Evolutionary conservation across 2,888 invertebrate species (phyloP).

Genomic region (Heliothis peltigera): DNA sequence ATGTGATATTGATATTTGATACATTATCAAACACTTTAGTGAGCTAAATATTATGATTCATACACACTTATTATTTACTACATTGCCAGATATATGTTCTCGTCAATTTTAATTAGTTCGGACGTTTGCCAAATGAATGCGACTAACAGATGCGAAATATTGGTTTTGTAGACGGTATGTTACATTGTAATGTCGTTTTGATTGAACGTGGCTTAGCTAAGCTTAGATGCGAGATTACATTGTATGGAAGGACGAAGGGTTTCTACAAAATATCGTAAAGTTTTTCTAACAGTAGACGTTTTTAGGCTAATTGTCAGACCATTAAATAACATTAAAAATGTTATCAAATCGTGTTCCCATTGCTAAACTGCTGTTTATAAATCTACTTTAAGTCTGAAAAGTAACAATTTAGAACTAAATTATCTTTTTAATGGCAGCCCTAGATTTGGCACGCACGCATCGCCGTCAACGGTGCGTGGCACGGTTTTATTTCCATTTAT

Average conservation of each 20-base stretch:
- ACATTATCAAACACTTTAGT: neutral
- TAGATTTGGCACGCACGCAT: constrained; percentile 64
- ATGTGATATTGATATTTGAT: constrained; percentile 23
- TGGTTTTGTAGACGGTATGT: neutral
- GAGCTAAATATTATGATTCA: neutral
- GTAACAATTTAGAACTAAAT: constrained; percentile 8
- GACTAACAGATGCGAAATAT: neutral
- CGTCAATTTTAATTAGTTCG: constrained; percentile 7
- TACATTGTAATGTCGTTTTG: neutral
- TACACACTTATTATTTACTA: neutral
- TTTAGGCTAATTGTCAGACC: neutral
- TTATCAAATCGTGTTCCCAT: neutral
- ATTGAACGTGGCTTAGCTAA: neutral
- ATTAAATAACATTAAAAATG: neutral
- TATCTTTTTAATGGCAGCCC: constrained; percentile 38
- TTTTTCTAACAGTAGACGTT: neutral
- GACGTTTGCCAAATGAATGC: constrained; percentile 30
- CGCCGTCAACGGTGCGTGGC: constrained; percentile 67
- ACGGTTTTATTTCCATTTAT: constrained; percentile 65
- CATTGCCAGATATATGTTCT: neutral
- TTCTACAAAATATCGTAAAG: neutral
- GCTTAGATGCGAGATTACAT: neutral
- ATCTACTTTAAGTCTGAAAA: neutral
- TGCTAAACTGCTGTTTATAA: neutral
- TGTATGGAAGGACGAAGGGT: neutral